phyloP scores from a whole-genome alignment of 2,888 invertebrate species.

The Drosophila trichaetosa region DNA sequence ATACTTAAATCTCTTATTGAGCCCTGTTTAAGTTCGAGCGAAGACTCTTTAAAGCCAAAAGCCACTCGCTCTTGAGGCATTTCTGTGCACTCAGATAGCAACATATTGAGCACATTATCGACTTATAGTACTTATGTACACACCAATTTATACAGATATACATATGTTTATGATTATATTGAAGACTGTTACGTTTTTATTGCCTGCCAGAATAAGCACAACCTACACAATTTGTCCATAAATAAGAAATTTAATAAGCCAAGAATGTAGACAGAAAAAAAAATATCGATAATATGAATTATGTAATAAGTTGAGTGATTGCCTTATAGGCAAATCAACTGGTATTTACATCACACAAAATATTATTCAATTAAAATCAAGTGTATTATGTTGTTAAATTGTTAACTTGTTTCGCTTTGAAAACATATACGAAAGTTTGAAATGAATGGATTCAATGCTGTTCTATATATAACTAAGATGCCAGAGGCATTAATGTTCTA shows the following conservation, averaged over 20 bases:
- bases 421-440: neutral
- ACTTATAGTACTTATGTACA: constrained; percentile 40
- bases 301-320: constrained; percentile 1
- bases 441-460: neutral
- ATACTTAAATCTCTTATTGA: constrained; percentile 57
- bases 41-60: constrained; percentile 12
- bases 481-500: neutral
- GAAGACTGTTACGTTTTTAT: constrained; percentile 27
- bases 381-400: neutral
- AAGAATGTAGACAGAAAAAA: constrained; percentile 38
- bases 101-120: constrained; percentile 42
- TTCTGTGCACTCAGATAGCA: constrained; percentile 11
- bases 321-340: neutral
- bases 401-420: too few species aligned
- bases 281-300: constrained; percentile 3
- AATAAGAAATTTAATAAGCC: constrained; percentile 76
- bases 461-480: neutral
- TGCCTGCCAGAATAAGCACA: constrained; percentile 34
- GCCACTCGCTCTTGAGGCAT: constrained; percentile 4
- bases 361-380: neutral
- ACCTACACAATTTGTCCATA: constrained; percentile 61
- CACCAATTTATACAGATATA: constrained; percentile 21
- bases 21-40: constrained; percentile 9
- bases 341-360: neutral
- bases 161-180: constrained; percentile 23